Conservation (phyloP, 2,113 vertebrate genomes). For the Oriolus oriolus region DNA sequence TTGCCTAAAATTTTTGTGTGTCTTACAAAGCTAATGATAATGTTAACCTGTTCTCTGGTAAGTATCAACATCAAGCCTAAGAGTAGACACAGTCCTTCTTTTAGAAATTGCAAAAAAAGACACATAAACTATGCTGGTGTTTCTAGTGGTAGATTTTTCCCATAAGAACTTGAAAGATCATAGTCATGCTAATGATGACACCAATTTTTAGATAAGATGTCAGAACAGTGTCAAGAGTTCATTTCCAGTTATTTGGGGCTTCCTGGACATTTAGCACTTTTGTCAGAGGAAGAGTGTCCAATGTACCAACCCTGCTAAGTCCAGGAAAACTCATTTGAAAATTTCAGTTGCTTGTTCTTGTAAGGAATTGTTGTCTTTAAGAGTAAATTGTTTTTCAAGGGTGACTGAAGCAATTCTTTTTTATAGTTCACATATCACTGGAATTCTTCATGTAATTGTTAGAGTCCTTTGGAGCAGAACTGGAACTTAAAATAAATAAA, state of each 20-base stretch:
- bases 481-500: not conserved
- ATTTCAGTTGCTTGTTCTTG: not conserved
- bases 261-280: not conserved
- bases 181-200: not conserved
- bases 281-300: not conserved
- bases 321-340: not conserved
- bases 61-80: not conserved
- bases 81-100: not conserved
- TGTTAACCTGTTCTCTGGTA: not conserved
- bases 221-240: not conserved
- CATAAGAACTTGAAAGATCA: not conserved
- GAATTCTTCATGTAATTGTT: not conserved
- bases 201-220: not conserved
- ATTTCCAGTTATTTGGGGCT: not conserved
- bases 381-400: not conserved
- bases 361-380: not conserved
- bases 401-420: not conserved
- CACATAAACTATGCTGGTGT: not conserved
- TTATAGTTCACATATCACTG: not conserved
- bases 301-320: rapidly evolving
- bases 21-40: not conserved
- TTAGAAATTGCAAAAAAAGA: not conserved
- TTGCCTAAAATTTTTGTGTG: not conserved
- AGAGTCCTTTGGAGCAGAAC: not conserved
- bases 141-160: not conserved